phyloP scores from a whole-genome alignment of 1,140 invertebrate genomes.

The Formica selysi region DNA sequence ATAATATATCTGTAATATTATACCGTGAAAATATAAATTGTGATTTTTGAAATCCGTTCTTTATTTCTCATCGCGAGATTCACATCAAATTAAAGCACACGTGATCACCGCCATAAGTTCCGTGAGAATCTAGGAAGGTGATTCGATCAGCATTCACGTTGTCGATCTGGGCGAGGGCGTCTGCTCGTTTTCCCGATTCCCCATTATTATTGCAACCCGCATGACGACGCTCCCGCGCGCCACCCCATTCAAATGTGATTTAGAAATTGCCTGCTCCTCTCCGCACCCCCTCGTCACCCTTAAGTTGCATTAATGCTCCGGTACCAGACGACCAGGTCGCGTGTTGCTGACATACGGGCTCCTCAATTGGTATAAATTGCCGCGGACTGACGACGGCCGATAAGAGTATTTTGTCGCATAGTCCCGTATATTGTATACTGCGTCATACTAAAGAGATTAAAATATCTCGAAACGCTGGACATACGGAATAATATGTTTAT shows the following conservation, averaged over 20 bases:
- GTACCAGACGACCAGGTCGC: constrained; percentile 52
- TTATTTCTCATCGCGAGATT: not conserved
- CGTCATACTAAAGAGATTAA: not conserved
- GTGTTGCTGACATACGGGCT: constrained; percentile 78
- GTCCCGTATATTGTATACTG: constrained; percentile 14
- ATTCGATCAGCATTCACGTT: constrained; percentile 32
- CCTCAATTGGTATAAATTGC: constrained; percentile 79
- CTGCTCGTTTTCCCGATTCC: constrained; percentile 69
- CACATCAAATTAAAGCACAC: not conserved
- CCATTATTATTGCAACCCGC: constrained; percentile 75
- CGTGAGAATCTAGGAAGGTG: constrained; percentile 32
- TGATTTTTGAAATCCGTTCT: not conserved
- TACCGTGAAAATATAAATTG: not conserved
- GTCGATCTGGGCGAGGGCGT: constrained; percentile 10
- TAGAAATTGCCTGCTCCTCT: constrained; percentile 67
- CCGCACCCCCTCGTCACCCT: constrained; percentile 35
- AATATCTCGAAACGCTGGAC: constrained; percentile 3
- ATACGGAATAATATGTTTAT: not conserved
- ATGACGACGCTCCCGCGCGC: constrained; percentile 68
- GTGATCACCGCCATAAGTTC: not conserved
- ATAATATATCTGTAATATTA: no score
- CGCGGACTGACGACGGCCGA: constrained; percentile 67
- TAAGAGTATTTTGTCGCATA: constrained; percentile 65
- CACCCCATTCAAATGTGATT: constrained; percentile 64
- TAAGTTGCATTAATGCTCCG: constrained; percentile 20